These are phyloP conservation scores for Aphidius gifuensis DNA, from an alignment of 1,140 invertebrate species.

Conservation along the genomic window DNA sequence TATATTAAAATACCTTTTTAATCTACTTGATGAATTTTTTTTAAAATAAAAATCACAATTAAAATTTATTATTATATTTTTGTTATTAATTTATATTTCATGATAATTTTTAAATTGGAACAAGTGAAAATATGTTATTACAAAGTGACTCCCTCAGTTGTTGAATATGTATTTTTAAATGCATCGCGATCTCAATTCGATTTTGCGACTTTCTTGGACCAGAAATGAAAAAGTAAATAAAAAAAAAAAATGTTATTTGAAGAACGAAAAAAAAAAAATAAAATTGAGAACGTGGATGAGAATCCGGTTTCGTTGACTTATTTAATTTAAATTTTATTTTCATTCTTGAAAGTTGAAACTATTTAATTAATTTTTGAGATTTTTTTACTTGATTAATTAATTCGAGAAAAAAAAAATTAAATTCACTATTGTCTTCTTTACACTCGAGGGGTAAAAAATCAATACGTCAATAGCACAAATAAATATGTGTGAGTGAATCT, in stretches of 20 bases:
- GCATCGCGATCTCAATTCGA: constrained; percentile 25
- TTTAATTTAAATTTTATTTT: background rate
- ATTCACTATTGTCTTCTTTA: no score
- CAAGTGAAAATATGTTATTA: constrained; percentile 27
- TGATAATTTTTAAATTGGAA: constrained; percentile 11
- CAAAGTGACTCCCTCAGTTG: constrained; percentile 11
- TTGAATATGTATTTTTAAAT: constrained; percentile 16
- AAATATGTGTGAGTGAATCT: no score
- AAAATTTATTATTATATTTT: no score
- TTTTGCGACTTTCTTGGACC: constrained; percentile 21
- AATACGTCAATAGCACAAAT: no score
- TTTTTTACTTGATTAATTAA: background rate
- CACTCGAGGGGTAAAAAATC: no score
- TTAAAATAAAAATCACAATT: no score
- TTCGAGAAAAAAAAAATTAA: background rate
- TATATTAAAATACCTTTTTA: no score
- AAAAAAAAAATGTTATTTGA: background rate
- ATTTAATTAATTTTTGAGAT: constrained; percentile 5
- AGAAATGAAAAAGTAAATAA: constrained; percentile 7
- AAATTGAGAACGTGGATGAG: background rate
- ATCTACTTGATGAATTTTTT: no score
- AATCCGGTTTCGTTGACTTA: constrained; percentile 13
- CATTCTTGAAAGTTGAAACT: constrained; percentile 6
- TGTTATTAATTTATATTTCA: no score
- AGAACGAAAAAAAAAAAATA: no score